Percentiles rank a stretch among this genome's conserved stretches.
Evolutionary conservation across 2,113 vertebrate species (phyloP).

Genomic region (Sinocyclocheilus rhinocerous): DNA sequence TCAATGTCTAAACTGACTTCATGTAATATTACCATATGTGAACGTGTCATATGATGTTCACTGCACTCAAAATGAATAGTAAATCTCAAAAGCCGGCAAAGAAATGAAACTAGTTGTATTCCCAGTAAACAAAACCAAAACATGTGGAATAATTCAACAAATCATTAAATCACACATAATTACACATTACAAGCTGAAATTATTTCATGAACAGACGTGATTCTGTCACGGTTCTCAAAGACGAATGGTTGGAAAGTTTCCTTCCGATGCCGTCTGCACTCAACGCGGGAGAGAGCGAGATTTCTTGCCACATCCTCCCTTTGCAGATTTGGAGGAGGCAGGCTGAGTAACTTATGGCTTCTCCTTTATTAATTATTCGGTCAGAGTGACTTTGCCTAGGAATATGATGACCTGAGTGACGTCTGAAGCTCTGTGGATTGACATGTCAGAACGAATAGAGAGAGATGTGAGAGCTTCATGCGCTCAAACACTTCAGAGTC

Average conservation of each 20-base stretch:
- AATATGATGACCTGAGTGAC: not conserved
- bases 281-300: not conserved
- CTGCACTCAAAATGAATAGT: too few species aligned
- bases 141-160: too few species aligned
- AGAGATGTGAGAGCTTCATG: not conserved
- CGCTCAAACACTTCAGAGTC: not conserved
- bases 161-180: too few species aligned
- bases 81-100: too few species aligned
- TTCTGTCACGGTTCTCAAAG: too few species aligned
- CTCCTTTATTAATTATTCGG: slow-evolving; percentile 10
- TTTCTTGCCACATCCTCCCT: not conserved
- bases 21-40: too few species aligned
- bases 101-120: too few species aligned
- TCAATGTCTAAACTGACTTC: too few species aligned
- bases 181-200: too few species aligned
- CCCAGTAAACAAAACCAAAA: too few species aligned
- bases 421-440: slow-evolving; percentile 10
- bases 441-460: not conserved
- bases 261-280: not conserved
- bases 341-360: slow-evolving; percentile 24
- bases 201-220: too few species aligned
- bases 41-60: too few species aligned
- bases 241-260: slow-evolving; percentile 16
- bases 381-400: slow-evolving; percentile 22
- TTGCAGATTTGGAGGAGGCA: not conserved